Evolutionary conservation across 1,140 invertebrate genomes (phyloP).

Genomic region (Atta colombica): DNA sequence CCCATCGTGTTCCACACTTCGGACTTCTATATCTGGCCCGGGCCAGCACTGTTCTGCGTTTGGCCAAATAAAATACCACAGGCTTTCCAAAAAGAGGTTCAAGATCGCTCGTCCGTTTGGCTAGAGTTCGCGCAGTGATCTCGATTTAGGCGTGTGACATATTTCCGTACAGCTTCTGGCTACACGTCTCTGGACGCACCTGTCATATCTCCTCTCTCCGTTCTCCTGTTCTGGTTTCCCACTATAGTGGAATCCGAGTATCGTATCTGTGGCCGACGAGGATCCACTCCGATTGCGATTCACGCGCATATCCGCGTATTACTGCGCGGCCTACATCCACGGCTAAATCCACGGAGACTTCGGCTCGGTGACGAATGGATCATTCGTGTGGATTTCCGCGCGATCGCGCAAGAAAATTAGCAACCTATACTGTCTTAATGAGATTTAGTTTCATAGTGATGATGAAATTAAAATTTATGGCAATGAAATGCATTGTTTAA

Average conservation of each 20-base stretch:
- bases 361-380: conserved; percentile 67
- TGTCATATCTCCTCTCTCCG: conserved; percentile 32
- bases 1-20: not conserved
- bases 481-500: not conserved
- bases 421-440: not conserved
- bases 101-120: conserved; percentile 49
- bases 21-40: conserved; percentile 24
- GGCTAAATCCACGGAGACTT: conserved; percentile 65
- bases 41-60: not conserved
- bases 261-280: conserved; percentile 50
- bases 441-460: not conserved
- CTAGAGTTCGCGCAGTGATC: conserved; percentile 22
- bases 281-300: conserved; percentile 50
- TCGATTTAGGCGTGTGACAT: conserved; percentile 57
- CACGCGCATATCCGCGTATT: conserved; percentile 53
- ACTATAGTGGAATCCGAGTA: conserved; percentile 2
- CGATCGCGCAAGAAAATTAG: not conserved
- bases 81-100: conserved; percentile 48
- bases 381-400: not conserved
- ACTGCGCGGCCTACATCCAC: conserved; percentile 68
- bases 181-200: conserved; percentile 59
- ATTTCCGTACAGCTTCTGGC: conserved; percentile 39
- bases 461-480: not conserved
- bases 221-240: not conserved
- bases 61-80: conserved; percentile 28